Evolutionary conservation across 2,797 vertebrate species (phyloP), one percentile per base, ranked within the genome.

Genomic region (Urocyon cinereoargenteus): DNA sequence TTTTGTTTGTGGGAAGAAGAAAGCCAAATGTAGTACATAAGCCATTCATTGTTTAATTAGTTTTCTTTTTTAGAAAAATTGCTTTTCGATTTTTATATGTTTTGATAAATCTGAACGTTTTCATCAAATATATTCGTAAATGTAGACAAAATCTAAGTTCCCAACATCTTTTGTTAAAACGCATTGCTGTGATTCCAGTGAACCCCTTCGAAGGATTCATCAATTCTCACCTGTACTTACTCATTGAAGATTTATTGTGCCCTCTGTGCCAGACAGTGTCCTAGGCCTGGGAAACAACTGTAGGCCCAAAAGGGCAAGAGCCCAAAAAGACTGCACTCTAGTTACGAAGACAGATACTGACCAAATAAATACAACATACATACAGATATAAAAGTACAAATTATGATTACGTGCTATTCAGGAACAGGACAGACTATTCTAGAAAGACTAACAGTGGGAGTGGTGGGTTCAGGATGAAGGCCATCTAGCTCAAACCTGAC

Each of bases 1-100:
- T 87, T 72, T 75, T 70, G 1, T 55, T 62, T 73, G 2, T 82
- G 31, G 40, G n/a, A 84, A 88, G 4, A 81, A 91, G 16, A 26
- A 94, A 94, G 28, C 6, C 45, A 91, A 59, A 78, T 68, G 62
- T 61, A 91, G 21, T 19, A 89, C 86, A 83, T n/a, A 87, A 91
- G 21, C 0, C 5, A 51, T 61, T 92, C 28, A 12, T 24, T 6
- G 84, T 79, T 55, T 36, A 62, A 57, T 88, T 78, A 1, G 19
- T 21, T 28, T 75, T 49, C 40, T 59, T 49, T 73, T 53, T 73
- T 81, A 45, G 5, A 91, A 66, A 14, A 89, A 24, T 16, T 61
- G 15, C 26, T 82, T 87, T 96, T 72, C 79, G 21, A 70, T 89
- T 86, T 90, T 94, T 28, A 86, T 49, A 75, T 31, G 15, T 8